These are phyloP conservation scores for Netelia virgata DNA, from an alignment of 2,888 invertebrate species.

Conservation along the genomic window DNA sequence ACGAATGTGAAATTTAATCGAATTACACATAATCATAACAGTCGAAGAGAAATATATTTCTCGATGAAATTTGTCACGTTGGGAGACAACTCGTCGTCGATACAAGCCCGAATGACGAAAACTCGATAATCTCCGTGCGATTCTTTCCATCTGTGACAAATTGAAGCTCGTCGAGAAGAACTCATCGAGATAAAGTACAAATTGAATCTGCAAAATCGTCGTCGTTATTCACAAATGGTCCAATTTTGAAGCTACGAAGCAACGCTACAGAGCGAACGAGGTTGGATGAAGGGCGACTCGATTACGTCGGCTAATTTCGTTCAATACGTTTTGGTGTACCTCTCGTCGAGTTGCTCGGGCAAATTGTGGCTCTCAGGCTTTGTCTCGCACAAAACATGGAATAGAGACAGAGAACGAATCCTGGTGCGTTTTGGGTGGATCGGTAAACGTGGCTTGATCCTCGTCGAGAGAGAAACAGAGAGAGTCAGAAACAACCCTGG, in stretches of 20 bases:
- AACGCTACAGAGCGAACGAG: constrained; percentile 38
- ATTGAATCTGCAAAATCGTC: constrained; percentile 64
- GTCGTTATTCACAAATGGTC: constrained; percentile 39
- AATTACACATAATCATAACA: constrained; percentile 45
- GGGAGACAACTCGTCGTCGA: constrained; percentile 29
- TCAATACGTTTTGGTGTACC: constrained; percentile 57
- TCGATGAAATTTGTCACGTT: constrained; percentile 18
- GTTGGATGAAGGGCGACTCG: constrained; percentile 61
- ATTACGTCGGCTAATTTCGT: constrained; percentile 73
- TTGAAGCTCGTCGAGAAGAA: constrained; percentile 34
- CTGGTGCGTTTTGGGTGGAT: constrained; percentile 17
- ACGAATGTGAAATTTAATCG: constrained; percentile 72
- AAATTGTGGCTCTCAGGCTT: constrained; percentile 64
- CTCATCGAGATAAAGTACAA: constrained; percentile 31
- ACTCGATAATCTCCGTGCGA: background rate
- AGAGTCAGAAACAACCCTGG: background rate
- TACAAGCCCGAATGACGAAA: background rate
- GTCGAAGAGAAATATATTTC: background rate
- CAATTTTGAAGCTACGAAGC: constrained; percentile 29
- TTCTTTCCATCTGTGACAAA: constrained; percentile 31
- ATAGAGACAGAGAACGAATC: constrained; percentile 17
- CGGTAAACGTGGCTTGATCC: constrained; percentile 17
- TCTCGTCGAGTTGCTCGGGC: constrained; percentile 62
- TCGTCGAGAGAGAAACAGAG: constrained; percentile 7
- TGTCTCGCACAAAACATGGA: constrained; percentile 42